A percentile compares a stretch with the other conserved stretches of the same genome.
Evolutionary conservation across 2,888 invertebrate genomes (phyloP).

Genomic region (Helleia helle): DNA sequence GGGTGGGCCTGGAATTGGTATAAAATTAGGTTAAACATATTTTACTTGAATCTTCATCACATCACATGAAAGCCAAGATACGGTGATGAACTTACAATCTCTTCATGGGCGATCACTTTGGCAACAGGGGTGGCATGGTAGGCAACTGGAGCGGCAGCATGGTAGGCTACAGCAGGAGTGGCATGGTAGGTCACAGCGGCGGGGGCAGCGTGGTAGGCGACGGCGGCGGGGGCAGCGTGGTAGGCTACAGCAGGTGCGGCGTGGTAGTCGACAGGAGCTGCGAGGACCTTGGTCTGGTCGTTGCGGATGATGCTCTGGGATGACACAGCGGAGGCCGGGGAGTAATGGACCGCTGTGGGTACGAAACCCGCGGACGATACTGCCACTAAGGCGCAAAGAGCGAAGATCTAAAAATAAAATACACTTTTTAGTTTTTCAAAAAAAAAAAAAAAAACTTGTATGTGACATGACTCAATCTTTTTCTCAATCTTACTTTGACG

Average conservation of each 20-base stretch:
- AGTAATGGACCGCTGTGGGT: conserved; percentile 42
- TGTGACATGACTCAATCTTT: too few relatives aligned
- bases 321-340: conserved; percentile 36
- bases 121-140: conserved; percentile 24
- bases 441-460: too few relatives aligned
- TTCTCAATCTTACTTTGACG: too few relatives aligned
- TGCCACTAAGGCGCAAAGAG: conserved; percentile 32
- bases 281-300: conserved; percentile 32
- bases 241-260: conserved; percentile 42
- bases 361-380: conserved; percentile 31
- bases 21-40: too few relatives aligned
- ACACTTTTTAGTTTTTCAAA: too few relatives aligned
- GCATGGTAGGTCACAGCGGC: conserved; percentile 21
- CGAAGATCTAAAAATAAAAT: conserved; percentile 26
- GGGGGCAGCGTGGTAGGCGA: conserved; percentile 36
- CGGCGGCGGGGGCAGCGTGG: conserved; percentile 39
- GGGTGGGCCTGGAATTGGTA: conserved; percentile 31
- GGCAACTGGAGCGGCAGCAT: conserved; percentile 23
- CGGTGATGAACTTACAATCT: conserved; percentile 23
- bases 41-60: neutral
- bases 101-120: conserved; percentile 25
- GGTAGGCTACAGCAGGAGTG: conserved; percentile 25
- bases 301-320: conserved; percentile 43
- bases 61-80: neutral
- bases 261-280: conserved; percentile 10